Base-by-base conservation (phyloP, 2,113 vertebrate species). In the Perognathus longimembris region DNA sequence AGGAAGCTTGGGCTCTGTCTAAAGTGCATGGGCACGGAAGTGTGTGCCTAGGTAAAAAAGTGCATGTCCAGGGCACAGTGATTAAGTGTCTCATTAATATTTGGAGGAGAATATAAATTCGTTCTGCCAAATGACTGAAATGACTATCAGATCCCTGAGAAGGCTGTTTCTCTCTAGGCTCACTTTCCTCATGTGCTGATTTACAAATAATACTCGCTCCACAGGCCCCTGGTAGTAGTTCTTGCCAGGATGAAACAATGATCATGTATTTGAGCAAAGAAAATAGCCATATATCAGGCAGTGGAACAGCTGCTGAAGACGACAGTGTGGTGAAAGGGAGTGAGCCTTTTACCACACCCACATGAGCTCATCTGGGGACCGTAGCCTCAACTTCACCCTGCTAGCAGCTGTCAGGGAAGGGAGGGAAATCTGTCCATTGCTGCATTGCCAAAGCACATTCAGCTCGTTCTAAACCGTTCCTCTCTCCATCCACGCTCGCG, bases 281-380 rank as follows among this genome's bases (percentile, higher is more conserved):
- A 85, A 93, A 82, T 6, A 74, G 36, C 63, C 42, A 21, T 42
- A 42, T 59, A 36, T 89, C 86, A 80, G 71, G 66, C 57, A 83
- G 34, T n/a, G 40, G 75, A 80, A 84, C 86, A 95, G 84, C 86
- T 95, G 89, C 57, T 59, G 34, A 81, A 76, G 77, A 78, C 24
- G 76, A 64, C 78, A 9, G n/a, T 8, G 7, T 36, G 14, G 18
- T 74, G 26, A 38, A 1, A 15, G 54, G 89, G 66, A 63, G 57
- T 11, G 69, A 91, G 45, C 34, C 50, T 77, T 85, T 54, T 22
- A 38, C 89, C 78, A 66, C 81, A 85, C 74, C 87, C 50, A 4
- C 6, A 9, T 61, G 86, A 95, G 89, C 85, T 95, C 89, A 67
- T 91, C 36, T 54, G 75, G 59, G 78, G 85, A 66, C 34, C 1